Base-by-base conservation (phyloP, 1,140 invertebrate species). In the Drosophila elegans region DNA sequence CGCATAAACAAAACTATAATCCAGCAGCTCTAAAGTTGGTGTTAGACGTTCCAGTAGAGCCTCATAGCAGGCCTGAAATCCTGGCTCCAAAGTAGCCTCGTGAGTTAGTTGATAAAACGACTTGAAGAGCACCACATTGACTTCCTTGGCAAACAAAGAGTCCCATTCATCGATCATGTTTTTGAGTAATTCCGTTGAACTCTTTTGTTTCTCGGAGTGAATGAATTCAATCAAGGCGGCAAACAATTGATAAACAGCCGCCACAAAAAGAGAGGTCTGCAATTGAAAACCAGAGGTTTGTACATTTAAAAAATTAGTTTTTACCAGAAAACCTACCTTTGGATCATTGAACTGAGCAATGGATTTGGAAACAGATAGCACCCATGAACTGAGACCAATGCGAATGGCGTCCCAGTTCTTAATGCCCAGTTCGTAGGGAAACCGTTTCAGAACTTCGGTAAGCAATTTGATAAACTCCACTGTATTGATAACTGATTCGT, bases 401-500 rank as follows among this genome's bases (percentile, higher is more conserved):
- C 95, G 92, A 48, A 95, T 93, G 57, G 94, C 94, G 91, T 96
- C 95, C 95, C 96, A 96, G 41, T 94, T 93, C 52, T 91, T 90
- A 9, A 86, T 74, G 12, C 79, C 92, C 21, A 95, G 74, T 64
- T 92, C 86, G 21, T 85, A 77, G 1, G 94, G 93, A 68, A 92
- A 90, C 5, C 75, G 71, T 41, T 92, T 63, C 11, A 93, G 69
- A n/a, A 93, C 72, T 62, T 92, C 78, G 54, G 92, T 91, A 6
- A 94, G 64, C 29, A 94, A 91, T 69, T 93, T 83, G 2, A 92
- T 82, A 7, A 93, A 90, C 46, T 93, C 79, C 25, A 93, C 82
- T 9, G 93, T 85, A 36, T 93, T 76, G 39, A 91, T 60, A 49
- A 92, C 81, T 7, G 62, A 48, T 4, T 83, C 71, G 48, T 80